These are phyloP conservation scores for Blennius ocellaris DNA, from an alignment of 2,113 vertebrate species.

Conservation along the genomic window DNA sequence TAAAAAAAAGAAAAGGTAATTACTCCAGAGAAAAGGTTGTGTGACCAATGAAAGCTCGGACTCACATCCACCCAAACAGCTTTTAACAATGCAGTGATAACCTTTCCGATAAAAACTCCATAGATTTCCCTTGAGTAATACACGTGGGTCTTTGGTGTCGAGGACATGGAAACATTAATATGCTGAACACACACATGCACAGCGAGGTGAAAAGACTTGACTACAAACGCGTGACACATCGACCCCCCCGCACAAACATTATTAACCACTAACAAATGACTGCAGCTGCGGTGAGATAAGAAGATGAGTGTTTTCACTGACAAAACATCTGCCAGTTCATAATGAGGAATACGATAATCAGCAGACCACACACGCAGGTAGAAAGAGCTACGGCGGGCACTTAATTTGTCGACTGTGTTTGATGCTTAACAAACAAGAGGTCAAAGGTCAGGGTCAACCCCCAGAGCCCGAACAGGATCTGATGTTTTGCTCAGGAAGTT, in stretches of 20 bases:
- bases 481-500: not conserved
- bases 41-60: constrained; percentile 20
- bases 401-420: not conserved
- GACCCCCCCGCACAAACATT: constrained; percentile 30
- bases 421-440: not conserved
- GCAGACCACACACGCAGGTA: constrained; percentile 13
- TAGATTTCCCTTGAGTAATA: constrained; percentile 64
- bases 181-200: constrained; percentile 51
- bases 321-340: constrained; percentile 64
- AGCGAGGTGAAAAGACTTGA: constrained; percentile 52
- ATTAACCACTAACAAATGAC: constrained; percentile 48
- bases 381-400: not conserved
- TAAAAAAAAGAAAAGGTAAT: constrained; percentile 39
- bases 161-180: constrained; percentile 68
- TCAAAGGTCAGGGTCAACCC: constrained; percentile 35
- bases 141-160: constrained; percentile 62
- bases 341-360: constrained; percentile 62
- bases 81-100: constrained; percentile 64
- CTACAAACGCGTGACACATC: constrained; percentile 39
- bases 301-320: constrained; percentile 52
- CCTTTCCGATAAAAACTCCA: constrained; percentile 69
- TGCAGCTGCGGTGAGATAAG: constrained; percentile 43
- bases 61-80: constrained; percentile 22
- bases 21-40: constrained; percentile 33
- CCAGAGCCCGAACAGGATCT: not conserved